A percentile compares a stretch with the other conserved stretches of the same genome.
These are phyloP conservation scores for Petrocephalus schoutedeni DNA, from an alignment of 2,797 vertebrate species.

Conservation along the genomic window DNA sequence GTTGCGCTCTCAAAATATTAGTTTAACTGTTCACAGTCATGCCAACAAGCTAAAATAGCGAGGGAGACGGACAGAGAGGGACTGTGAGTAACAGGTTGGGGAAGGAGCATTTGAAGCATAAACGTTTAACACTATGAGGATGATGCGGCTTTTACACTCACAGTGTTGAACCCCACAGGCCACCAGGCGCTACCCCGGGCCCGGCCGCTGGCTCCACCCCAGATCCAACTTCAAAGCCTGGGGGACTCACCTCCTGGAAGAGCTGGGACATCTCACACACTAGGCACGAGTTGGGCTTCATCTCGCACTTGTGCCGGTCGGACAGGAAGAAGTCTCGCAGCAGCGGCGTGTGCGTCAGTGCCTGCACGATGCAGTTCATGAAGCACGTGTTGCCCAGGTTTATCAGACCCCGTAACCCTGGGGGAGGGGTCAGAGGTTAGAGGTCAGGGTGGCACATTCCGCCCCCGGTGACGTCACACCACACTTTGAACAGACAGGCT, in stretches of 20 bases:
- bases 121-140: background rate
- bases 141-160: background rate
- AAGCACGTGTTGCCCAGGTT: slow-evolving; percentile 84
- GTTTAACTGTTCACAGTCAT: background rate
- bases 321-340: slow-evolving; percentile 85
- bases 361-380: slow-evolving; percentile 86
- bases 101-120: background rate
- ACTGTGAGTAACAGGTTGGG: background rate
- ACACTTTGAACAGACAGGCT: background rate
- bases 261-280: slow-evolving; percentile 87
- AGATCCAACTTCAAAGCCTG: background rate
- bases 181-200: background rate
- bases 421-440: slow-evolving; percentile 25
- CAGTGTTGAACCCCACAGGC: background rate
- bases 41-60: background rate
- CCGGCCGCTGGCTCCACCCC: background rate
- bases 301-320: slow-evolving; percentile 82
- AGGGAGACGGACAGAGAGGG: background rate
- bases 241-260: slow-evolving; percentile 75
- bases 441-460: background rate
- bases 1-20: background rate
- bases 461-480: background rate
- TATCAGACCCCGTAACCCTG: slow-evolving; percentile 78
- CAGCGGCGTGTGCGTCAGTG: slow-evolving; percentile 79
- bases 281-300: slow-evolving; percentile 83